Base-by-base conservation (phyloP, 1,140 invertebrate genomes). In the Maniola jurtina region DNA sequence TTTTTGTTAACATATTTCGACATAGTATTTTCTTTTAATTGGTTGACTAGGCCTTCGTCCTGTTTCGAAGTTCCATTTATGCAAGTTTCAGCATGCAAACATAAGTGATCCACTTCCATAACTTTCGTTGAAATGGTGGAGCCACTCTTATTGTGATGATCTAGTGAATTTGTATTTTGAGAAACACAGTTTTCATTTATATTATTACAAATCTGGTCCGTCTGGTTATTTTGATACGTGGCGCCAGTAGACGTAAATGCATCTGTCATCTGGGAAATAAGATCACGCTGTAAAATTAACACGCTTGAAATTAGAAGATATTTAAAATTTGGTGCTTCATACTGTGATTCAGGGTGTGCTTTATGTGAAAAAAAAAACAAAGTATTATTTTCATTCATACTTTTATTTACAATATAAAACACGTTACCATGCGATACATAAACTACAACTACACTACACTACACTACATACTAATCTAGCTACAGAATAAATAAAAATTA, bases 401-500 rank as follows among this genome's bases (percentile, higher is more conserved):
- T 60, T 59, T 62, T 63, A 68, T 68, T 63, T 68, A 68, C 66
- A 68, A 14, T 45, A 40, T 54, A 45, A 64, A 59, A 33, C 50
- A 58, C 58, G 34, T 34, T 48, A 64, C 56, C 48, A 67, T 61
- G 58, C 54, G 40, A 58, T 62, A 62, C 38, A 40, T 66, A 72
- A 34, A 68, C 48, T 16, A 34, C 13, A 45, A 13, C 42, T 45
- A 45, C 9, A 52, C 48, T 52, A 52, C 48, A 16, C 25, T 25
- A n/a, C 25, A 69, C 45, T 66, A 60, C 34, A 61, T 50, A n/a
- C 56, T 60, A 66, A 45, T 40, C 57, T 72, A 16, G 62, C 61
- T 72, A 66, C 59, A 66, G 64, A 72, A 70, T 72, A 72, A 72
- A 72, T 72, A 72, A 72, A 72, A 59, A 62, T 61, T 64, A 68